Percentiles rank a stretch among this genome's conserved stretches.
phyloP scores from a whole-genome alignment of 2,888 invertebrate species.

The Torymus auratus region DNA sequence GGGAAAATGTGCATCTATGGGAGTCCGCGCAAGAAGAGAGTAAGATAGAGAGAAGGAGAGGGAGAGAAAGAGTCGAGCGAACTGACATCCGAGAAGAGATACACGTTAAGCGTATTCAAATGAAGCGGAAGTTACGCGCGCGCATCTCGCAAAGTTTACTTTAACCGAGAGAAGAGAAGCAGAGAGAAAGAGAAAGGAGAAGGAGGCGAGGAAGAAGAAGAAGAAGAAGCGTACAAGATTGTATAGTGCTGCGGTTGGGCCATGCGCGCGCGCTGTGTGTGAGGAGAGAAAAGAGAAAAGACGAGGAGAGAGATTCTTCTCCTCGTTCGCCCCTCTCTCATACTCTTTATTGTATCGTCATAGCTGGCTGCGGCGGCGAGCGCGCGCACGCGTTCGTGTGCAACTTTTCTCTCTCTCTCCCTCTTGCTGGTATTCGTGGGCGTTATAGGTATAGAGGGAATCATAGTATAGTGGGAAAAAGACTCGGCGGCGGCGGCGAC shows the following conservation, averaged over 20 bases:
- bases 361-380: slow-evolving; percentile 31
- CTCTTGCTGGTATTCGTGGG: slow-evolving; percentile 60
- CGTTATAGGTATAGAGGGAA: slow-evolving; percentile 56
- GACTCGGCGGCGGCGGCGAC: slow-evolving; percentile 39
- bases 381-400: not conserved
- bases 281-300: slow-evolving; percentile 11
- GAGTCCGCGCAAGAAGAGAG: not conserved
- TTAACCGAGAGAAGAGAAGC: slow-evolving; percentile 33
- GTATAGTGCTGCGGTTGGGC: too few species aligned
- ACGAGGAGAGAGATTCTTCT: slow-evolving; percentile 2
- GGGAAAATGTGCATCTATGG: slow-evolving; percentile 36
- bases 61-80: not conserved
- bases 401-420: slow-evolving; percentile 24
- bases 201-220: not conserved
- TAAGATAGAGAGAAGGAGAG: too few species aligned
- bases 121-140: slow-evolving; percentile 57
- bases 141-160: slow-evolving; percentile 50
- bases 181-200: slow-evolving; percentile 18
- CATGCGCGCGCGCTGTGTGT: not conserved
- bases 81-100: slow-evolving; percentile 43
- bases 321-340: not conserved
- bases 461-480: slow-evolving; percentile 60
- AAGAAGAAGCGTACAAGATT: not conserved
- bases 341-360: slow-evolving; percentile 59
- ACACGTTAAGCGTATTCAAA: slow-evolving; percentile 56